Base-by-base conservation (phyloP, 2,888 invertebrate genomes). In the Timema podura region DNA sequence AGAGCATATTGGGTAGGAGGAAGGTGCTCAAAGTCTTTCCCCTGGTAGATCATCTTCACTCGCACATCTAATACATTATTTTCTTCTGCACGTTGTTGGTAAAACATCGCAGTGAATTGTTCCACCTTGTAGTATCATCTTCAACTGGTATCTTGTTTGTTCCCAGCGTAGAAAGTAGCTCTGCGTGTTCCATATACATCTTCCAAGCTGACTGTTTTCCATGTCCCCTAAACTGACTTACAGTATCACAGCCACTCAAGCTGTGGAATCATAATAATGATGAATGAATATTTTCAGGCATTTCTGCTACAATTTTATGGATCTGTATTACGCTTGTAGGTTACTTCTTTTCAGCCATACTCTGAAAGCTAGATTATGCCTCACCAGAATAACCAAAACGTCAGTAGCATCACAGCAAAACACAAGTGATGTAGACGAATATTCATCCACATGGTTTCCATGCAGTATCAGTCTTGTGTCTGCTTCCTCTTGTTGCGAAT, bases 241-340 rank as follows among this genome's bases (percentile, higher is more conserved):
- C 57, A 57, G 57, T n/a, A 57, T 11, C 57, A 57, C n/a, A 57
- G 57, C 57, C 57, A 57, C n/a, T 10, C 13, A 57, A 57, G 8
- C 57, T 11, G 54, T 57, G 13, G 15, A 13, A 13, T 16, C 15
- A n/a, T 8, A 15, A 13, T 57, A 57, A 57, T 5, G 9, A 57
- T 57, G 15, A 57, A 11, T n/a, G 57, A 16, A 57, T 57, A 11
- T 57, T n/a, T 13, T n/a, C 15, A 13, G 57, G 13, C 9, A 57
- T 57, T 57, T 57, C 57, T 7, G 10, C 9, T 57, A 57, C 57
- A 57, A 57, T 57, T 57, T 57, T 57, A n/a, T 57, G 57, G 5
- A n/a, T n/a, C n/a, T 2, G 57, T n/a, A 57, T 57, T 57, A 57
- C n/a, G 10, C 57, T 57, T 0, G 2, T n/a, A 6, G 57, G 2